Percentiles rank a stretch among this genome's conserved stretches.
Conservation (phyloP, 1,140 invertebrate species). For the Drosophila repletoides region DNA sequence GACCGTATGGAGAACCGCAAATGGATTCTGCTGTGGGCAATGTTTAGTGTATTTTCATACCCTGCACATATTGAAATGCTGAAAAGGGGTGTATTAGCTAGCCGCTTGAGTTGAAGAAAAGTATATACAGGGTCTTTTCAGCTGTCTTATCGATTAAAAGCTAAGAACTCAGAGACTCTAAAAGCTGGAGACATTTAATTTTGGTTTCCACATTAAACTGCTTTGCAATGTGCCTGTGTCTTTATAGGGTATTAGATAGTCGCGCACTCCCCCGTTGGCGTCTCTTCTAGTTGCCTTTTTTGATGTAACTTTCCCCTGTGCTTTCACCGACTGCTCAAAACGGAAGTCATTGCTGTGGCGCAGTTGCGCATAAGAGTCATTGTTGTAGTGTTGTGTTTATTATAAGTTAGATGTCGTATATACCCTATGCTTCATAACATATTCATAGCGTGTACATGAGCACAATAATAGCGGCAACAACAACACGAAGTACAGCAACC, state of each 20-base stretch:
- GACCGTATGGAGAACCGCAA: slow-evolving; percentile 58
- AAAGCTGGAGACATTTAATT: too few relatives aligned
- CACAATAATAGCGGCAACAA: slow-evolving; percentile 39
- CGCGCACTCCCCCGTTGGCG: too few relatives aligned
- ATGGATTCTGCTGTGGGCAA: slow-evolving; percentile 63
- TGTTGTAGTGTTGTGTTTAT: slow-evolving; percentile 45
- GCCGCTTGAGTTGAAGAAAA: too few relatives aligned
- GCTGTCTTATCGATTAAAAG: too few relatives aligned
- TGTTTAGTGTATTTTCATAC: slow-evolving; percentile 35
- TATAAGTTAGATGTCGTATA: slow-evolving; percentile 53
- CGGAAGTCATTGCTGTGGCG: slow-evolving; percentile 73
- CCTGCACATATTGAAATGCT: too few relatives aligned
- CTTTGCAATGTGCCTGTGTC: too few relatives aligned
- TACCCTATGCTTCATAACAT: slow-evolving; percentile 63
- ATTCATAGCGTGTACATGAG: slow-evolving; percentile 74
- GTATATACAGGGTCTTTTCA: too few relatives aligned
- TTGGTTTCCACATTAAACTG: too few relatives aligned
- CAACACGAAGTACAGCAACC: slow-evolving; percentile 16
- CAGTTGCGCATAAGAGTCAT: slow-evolving; percentile 65
- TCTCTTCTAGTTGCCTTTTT: too few relatives aligned
- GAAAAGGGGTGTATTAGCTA: too few relatives aligned
- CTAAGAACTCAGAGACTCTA: too few relatives aligned
- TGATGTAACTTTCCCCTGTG: background rate
- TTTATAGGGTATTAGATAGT: too few relatives aligned
- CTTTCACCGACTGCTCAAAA: slow-evolving; percentile 19